These are phyloP conservation scores for Tapirus indicus DNA, from an alignment of 2,797 vertebrate genomes.

Conservation along the genomic window DNA sequence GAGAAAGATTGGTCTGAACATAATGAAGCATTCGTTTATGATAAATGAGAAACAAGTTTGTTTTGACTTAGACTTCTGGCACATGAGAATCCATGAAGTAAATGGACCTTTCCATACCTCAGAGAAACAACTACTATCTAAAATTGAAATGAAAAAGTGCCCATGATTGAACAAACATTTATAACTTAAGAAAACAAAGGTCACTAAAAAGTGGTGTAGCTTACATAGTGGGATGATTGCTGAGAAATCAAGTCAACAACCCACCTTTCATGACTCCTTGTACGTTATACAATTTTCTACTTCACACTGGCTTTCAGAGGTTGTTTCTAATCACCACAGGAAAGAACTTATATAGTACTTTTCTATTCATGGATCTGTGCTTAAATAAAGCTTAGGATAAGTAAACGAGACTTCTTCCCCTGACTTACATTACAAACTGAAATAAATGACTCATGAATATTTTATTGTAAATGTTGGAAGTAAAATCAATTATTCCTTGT, in stretches of 20 bases:
- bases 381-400: slow-evolving; percentile 1
- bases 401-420: neutral
- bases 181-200: neutral
- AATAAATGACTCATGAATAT: slow-evolving; percentile 30
- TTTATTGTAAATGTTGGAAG: neutral
- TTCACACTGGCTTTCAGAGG: neutral
- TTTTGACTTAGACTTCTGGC: neutral
- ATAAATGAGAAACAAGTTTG: neutral
- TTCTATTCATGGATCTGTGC: neutral
- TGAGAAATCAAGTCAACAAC: neutral
- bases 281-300: neutral
- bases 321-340: neutral
- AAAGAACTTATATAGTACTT: neutral
- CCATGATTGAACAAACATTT: neutral
- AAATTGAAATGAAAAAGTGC: neutral
- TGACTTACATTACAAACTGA: neutral
- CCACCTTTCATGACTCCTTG: neutral
- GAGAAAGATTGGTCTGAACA: neutral
- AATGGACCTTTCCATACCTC: neutral
- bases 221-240: neutral
- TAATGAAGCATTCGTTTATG: neutral
- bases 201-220: neutral
- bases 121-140: neutral
- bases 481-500: neutral
- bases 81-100: neutral